Evolutionary conservation across 2,113 vertebrate genomes (phyloP).

Genomic region (Neogobius melanostomus): DNA sequence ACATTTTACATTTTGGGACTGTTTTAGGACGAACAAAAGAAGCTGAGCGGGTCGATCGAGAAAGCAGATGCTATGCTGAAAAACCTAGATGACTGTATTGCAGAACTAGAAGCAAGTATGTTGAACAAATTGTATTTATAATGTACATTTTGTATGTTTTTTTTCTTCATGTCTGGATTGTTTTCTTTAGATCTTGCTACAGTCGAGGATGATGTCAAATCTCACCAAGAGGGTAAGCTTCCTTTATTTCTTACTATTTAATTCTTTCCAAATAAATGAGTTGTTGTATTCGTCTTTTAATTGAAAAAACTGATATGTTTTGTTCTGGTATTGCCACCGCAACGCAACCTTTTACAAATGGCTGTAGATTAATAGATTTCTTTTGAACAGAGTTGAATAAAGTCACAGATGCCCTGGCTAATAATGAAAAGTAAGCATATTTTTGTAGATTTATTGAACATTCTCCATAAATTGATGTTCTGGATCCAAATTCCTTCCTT

Average conservation of each 20-base stretch:
- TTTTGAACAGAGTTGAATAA: constrained; percentile 53
- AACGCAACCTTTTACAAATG: neutral
- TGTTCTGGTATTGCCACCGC: too few species aligned
- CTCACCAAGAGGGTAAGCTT: constrained; percentile 59
- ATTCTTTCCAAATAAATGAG: neutral
- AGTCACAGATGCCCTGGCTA: constrained; percentile 43
- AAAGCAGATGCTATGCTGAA: constrained; percentile 62
- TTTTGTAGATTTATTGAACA: neutral
- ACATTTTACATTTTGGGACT: neutral
- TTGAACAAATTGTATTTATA: neutral
- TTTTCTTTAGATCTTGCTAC: constrained; percentile 59
- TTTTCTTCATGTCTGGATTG: neutral
- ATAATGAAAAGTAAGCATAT: constrained; percentile 60
- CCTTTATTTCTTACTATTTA: neutral
- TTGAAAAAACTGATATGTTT: neutral
- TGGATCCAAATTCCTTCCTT: neutral
- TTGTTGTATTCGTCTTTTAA: too few species aligned
- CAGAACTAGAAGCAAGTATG: constrained; percentile 51
- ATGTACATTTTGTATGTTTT: constrained; percentile 16
- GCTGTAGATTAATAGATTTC: neutral
- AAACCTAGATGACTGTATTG: constrained; percentile 67
- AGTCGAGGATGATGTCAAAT: constrained; percentile 61
- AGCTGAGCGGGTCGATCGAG: constrained; percentile 50
- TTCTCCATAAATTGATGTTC: too few species aligned
- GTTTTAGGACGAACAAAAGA: constrained; percentile 66